A percentile compares a stretch with the other conserved stretches of the same genome.
Conservation (phyloP, 53 echinoderm and acorn worm species). For the Echinometra lucunter region DNA sequence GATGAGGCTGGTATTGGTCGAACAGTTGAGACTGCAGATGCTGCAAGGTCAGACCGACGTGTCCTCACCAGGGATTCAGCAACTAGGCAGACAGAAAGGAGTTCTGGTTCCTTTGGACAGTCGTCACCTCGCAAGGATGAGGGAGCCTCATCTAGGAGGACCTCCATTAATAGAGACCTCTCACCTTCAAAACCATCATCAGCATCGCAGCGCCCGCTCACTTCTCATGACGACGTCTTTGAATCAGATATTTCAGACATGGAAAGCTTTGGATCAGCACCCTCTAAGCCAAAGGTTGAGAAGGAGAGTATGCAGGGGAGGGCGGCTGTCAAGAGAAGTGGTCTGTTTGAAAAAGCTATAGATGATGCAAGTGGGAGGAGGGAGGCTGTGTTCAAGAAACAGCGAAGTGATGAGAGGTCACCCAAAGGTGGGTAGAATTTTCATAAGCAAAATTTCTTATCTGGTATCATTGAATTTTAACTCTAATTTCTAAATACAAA, state of each 20-base stretch:
- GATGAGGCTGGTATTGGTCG: constrained; percentile 54
- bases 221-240: constrained; percentile 69
- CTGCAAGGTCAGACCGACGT: neutral
- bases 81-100: neutral
- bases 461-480: too few relatives aligned
- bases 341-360: constrained; percentile 85
- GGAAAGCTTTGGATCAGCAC: constrained; percentile 87
- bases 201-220: constrained; percentile 67
- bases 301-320: constrained; percentile 64
- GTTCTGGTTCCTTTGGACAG: constrained; percentile 21
- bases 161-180: constrained; percentile 70
- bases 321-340: constrained; percentile 73
- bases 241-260: constrained; percentile 83
- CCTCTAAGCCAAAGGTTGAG: neutral
- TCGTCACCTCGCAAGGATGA: neutral
- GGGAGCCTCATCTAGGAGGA: neutral
- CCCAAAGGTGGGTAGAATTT: neutral
- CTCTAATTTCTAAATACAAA: too few relatives aligned
- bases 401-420: constrained; percentile 32
- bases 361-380: constrained; percentile 66
- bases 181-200: constrained; percentile 67
- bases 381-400: constrained; percentile 60
- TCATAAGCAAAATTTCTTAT: too few relatives aligned
- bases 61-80: constrained; percentile 41
- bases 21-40: neutral